phyloP scores from a whole-genome alignment of 2,888 invertebrate genomes.

The Drosophila multiciliata region DNA sequence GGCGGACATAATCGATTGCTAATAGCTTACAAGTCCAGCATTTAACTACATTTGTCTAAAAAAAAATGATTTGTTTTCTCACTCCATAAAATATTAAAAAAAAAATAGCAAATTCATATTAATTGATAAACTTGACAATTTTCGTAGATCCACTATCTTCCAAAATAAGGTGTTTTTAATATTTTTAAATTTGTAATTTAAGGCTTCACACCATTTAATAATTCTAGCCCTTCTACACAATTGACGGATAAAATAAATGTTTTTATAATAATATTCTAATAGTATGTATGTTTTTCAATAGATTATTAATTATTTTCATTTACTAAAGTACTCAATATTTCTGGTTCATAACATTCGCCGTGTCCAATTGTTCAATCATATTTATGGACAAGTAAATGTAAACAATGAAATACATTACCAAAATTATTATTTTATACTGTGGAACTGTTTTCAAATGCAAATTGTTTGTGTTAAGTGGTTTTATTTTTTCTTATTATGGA shows the following conservation, averaged over 20 bases:
- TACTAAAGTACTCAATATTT: background rate
- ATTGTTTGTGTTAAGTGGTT: background rate
- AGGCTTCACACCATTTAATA: background rate
- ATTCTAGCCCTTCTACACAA: background rate
- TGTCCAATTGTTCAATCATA: constrained; percentile 3
- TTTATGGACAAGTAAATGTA: constrained; percentile 30
- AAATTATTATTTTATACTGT: constrained; percentile 17
- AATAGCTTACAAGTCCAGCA: constrained; percentile 1
- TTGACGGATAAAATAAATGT: background rate
- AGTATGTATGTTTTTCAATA: background rate
- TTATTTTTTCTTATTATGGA: background rate
- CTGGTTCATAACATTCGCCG: background rate
- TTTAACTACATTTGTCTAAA: background rate
- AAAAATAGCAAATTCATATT: background rate
- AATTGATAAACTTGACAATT: background rate
- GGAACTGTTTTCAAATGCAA: constrained; percentile 47
- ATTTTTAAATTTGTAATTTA: background rate
- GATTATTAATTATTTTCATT: background rate
- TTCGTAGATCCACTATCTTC: background rate
- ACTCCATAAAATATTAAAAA: background rate
- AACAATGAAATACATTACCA: constrained; percentile 26
- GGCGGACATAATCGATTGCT: constrained; percentile 10
- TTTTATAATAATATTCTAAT: background rate
- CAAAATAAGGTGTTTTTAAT: background rate
- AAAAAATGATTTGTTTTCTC: background rate